Percentiles rank a stretch among this genome's conserved stretches.
phyloP scores from a whole-genome alignment of 2,113 vertebrate species.

The Thalassoma bifasciatum region DNA sequence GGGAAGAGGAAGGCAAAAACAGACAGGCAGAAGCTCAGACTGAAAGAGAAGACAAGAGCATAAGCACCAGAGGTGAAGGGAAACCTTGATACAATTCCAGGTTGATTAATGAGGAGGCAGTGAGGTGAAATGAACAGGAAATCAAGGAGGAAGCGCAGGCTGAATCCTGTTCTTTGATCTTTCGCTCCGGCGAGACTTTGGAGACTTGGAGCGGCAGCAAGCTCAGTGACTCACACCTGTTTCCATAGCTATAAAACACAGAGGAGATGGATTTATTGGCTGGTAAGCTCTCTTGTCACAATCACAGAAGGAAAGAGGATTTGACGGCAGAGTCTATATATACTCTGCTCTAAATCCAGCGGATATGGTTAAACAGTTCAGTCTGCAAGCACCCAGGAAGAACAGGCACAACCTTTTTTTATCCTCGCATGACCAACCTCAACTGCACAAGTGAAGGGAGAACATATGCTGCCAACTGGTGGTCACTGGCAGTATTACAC shows the following conservation, averaged over 20 bases:
- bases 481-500: conserved; percentile 50
- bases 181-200: conserved; percentile 34
- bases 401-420: conserved; percentile 25
- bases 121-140: conserved; percentile 63
- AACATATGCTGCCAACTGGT: conserved; percentile 45
- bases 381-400: neutral
- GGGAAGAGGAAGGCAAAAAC: conserved; percentile 22
- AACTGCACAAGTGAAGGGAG: neutral
- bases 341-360: conserved; percentile 6
- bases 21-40: conserved; percentile 20
- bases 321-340: conserved; percentile 1
- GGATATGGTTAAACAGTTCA: conserved; percentile 26
- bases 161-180: conserved; percentile 60
- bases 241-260: conserved; percentile 41
- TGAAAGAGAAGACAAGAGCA: conserved; percentile 10
- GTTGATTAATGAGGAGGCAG: conserved; percentile 64
- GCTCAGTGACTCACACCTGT: conserved; percentile 58
- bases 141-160: conserved; percentile 42
- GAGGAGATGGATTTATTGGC: conserved; percentile 23
- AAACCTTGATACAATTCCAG: conserved; percentile 44
- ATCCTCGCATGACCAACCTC: conserved; percentile 33
- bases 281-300: conserved; percentile 26
- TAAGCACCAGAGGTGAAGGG: conserved; percentile 32
- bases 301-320: conserved; percentile 17
- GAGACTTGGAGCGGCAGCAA: conserved; percentile 38